Evolutionary conservation across 2,888 invertebrate species (phyloP), one percentile per base, ranked within the genome.

Genomic region (Nymphalis c-album): DNA sequence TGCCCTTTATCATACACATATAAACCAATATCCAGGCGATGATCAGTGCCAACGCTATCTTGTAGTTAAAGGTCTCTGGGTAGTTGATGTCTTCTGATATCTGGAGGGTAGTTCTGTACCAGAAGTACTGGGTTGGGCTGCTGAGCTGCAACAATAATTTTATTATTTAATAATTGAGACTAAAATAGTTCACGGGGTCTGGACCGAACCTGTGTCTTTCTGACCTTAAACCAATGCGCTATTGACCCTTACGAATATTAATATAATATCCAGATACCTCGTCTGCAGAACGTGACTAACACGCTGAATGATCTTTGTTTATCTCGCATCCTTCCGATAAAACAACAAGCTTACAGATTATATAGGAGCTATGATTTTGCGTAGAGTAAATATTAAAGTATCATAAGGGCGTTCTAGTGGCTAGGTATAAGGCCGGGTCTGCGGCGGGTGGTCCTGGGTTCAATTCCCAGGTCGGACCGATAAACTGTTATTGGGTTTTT

Each of bases 1-100:
- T 98, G 63, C 99, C 99, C 86, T 98, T 98, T 77, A 98, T 98
- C 96, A 99, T 98, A 88, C 98, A 98, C 87, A 98, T 94, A 87
- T 98, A 99, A 73, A 98, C 98, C 20, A 99, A 93, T 67, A 97
- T 95, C 99, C 99, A 99, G 31, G 98, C 98, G 4, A 97, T 94
- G 13, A 97, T 93, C 55, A 99, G 93, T 17, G 98, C 96, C 50
- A 97, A 84, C 1, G 96, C 96, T 78, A 99, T 97, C 85, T 97
- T 97, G 94, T 97, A 97, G 88, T 98, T 98, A 89, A 99, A 98
- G 4, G 93, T 94, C 79, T 96, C 95, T 0, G 98, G 96, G 66
- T 95, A 94, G 82, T 97, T 96, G 71, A 98, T 97, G 83, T 97
- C 97, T 75, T 96, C 95, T 1, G 98, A 97, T 75, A 98, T 95